Evolutionary conservation across 2,888 invertebrate genomes (phyloP).

Genomic region (Lysandra coridon): DNA sequence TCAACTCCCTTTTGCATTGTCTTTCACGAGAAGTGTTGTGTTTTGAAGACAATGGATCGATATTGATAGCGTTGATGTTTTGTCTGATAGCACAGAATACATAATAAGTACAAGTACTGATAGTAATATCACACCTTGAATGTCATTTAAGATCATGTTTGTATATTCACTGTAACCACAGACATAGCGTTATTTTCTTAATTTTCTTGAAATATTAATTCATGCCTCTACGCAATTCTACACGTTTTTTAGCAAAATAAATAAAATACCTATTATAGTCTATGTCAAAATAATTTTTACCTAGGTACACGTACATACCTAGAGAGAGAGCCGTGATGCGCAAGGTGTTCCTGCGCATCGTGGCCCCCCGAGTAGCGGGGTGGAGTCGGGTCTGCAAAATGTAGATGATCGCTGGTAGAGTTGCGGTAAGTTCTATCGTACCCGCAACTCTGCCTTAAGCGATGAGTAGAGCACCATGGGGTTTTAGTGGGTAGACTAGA

Average conservation of each 20-base stretch:
- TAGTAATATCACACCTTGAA: neutral
- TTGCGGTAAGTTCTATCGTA: too few relatives aligned
- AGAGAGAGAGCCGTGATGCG: too few relatives aligned
- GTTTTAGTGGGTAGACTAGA: too few relatives aligned
- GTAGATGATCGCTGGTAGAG: too few relatives aligned
- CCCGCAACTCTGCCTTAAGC: too few relatives aligned
- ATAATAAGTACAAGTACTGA: too few relatives aligned
- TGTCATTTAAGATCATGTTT: neutral
- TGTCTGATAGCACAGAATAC: neutral
- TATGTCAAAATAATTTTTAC: neutral
- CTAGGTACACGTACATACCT: neutral
- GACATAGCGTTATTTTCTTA: neutral
- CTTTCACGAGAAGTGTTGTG: neutral
- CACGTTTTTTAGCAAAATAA: neutral
- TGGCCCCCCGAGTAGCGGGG: too few relatives aligned
- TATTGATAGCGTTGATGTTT: neutral
- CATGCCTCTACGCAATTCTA: neutral
- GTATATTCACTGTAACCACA: neutral
- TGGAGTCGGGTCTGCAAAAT: too few relatives aligned
- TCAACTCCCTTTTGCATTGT: neutral
- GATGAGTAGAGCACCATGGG: too few relatives aligned
- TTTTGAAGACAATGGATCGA: constrained; percentile 17
- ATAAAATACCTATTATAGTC: neutral
- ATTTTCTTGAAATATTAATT: neutral
- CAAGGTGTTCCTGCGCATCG: too few relatives aligned